Conservation (phyloP, 2,113 vertebrate species). For the Proteles cristata region DNA sequence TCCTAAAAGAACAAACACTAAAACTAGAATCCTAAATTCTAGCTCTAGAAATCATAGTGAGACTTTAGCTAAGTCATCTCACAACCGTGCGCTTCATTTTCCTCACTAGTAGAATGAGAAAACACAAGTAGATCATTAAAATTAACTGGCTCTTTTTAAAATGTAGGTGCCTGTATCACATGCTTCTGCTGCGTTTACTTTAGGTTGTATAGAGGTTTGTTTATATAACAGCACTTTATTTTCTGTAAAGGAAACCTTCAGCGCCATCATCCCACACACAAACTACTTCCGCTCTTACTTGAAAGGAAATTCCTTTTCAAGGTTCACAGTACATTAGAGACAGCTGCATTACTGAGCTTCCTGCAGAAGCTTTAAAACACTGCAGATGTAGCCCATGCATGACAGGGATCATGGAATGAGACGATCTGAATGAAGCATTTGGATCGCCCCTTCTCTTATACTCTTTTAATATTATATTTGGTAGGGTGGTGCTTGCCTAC, state of each 20-base stretch:
- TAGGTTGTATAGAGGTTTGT: constrained; percentile 1
- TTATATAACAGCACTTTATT: constrained; percentile 58
- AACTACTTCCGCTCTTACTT: constrained; percentile 72
- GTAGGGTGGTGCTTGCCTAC: not conserved
- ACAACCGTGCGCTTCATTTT: not conserved
- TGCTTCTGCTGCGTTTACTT: not conserved
- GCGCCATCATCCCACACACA: constrained; percentile 66
- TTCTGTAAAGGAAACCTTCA: constrained; percentile 58
- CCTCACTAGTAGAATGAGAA: not conserved
- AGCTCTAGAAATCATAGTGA: not conserved
- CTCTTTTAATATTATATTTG: not conserved
- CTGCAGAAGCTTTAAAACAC: constrained; percentile 51
- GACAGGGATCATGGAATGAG: constrained; percentile 31
- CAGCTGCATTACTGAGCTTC: constrained; percentile 64
- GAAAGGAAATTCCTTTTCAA: constrained; percentile 80
- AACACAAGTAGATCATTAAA: not conserved
- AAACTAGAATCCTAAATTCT: not conserved
- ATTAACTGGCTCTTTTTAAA: not conserved
- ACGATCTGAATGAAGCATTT: not conserved
- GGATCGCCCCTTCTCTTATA: not conserved
- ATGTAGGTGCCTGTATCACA: not conserved
- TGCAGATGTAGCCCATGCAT: constrained; percentile 49
- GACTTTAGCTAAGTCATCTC: not conserved
- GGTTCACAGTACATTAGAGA: constrained; percentile 74
- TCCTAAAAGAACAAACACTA: not conserved